Evolutionary conservation across 2,113 vertebrate genomes (phyloP), one percentile per base, ranked within the genome.

Genomic region (Nesoenas mayeri): DNA sequence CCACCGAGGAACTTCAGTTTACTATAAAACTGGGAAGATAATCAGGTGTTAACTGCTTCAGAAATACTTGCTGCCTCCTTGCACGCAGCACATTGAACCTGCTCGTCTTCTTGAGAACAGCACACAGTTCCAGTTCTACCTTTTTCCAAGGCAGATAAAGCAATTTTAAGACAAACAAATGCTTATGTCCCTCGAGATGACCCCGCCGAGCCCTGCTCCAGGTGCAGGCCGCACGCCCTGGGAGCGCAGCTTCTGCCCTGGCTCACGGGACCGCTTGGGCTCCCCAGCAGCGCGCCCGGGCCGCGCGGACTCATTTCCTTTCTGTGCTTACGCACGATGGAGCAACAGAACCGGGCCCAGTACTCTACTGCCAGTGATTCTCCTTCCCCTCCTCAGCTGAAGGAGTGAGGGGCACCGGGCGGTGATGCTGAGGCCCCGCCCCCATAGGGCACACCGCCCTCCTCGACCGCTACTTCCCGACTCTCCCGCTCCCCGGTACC

Each of bases 1-100:
- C 31, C 15, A 44, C 4, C 20, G 2, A 12, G 5, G 36, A 38
- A 31, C 4, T 28, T 34, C 1, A 17, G 9, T 66, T 64, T 9
- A 10, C 8, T 24, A 0, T 0, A 31, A 0, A 9, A 54, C 29
- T 1, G 2, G 11, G 5, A 67, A 3, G 1, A n/a, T 1, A 18
- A 61, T 11, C 29, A 19, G 6, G 8, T 56, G 6, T 7, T 29
- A 0, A 3, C 15, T 10, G 15, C 38, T 71, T 44, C 64, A 28
- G 18, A 47, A 71, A 47, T 5, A 44, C 20, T 20, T 28, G 50
- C 28, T 50, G 34, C 11, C 6, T 25, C 50, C 31, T 15, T 4
- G 29, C 79, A 50, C 1, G 2, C 25, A 50, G 40, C 9, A 9
- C n/a, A 34, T 4, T 2, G 3, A n/a, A 36, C 11, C 20, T 0